Evolutionary conservation across 2,888 invertebrate genomes (phyloP), one percentile per base, ranked within the genome.

Genomic region (Cephonodes hylas): DNA sequence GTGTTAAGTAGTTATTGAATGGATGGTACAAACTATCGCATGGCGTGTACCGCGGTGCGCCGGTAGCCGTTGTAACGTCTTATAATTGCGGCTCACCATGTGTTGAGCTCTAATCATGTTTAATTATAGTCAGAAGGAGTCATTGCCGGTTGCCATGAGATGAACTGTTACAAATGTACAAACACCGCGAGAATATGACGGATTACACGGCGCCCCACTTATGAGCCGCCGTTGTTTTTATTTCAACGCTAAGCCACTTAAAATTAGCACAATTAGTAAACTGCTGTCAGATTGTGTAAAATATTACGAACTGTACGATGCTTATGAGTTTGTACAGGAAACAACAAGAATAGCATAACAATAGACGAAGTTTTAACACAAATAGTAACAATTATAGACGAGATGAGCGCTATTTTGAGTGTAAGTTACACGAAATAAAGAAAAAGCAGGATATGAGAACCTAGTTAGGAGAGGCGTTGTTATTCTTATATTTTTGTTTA

Each of bases 131-230:
- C 62, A 76, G 78, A 81, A 85, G 81, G 83, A 90, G 85, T 91
- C 91, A 91, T 91, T 91, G 91, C 87, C 74, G 84, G 84, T 88
- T 84, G 88, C 87, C 92, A 91, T 91, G 92, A 89, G 88, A 92
- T 88, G 85, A 91, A 91, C 91, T 88, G 92, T 91, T 91, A 89
- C 89, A 85, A 77, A 84, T 80, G 81, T 79, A 85, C 75, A 85
- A 86, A 88, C 75, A 75, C 74, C 79, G 75, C 79, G 82, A 82
- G 85, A 84, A 82, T 84, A 86, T 85, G 81, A 86, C 83, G 74
- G 80, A 86, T 88, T 79, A 77, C 75, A 72, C 70, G 69, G 64
- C 72, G 74, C 60, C 74, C 70, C 63, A 74, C 61, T 69, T 77
- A 38, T 60, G 53, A 23, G 23, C 15, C 31, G 31, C 34, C 38